Percentiles rank a stretch among this genome's conserved stretches.
These are phyloP conservation scores for Camponotus pennsylvanicus DNA, from an alignment of 1,140 invertebrate genomes.

Conservation along the genomic window DNA sequence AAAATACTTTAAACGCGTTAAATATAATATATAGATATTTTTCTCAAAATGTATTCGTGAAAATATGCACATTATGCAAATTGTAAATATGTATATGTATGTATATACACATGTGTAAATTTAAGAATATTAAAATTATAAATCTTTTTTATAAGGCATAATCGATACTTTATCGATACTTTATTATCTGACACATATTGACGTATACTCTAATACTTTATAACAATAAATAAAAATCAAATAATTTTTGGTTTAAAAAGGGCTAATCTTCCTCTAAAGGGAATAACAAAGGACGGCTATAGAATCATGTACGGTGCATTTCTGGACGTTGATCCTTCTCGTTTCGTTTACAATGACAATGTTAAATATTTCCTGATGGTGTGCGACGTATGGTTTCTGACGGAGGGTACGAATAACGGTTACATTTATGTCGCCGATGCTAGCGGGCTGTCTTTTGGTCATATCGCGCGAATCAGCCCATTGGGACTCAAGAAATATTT, in stretches of 20 bases:
- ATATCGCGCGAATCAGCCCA: slow-evolving; percentile 57
- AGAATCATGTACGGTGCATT: slow-evolving; percentile 49
- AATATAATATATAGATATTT: neutral
- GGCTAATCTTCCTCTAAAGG: neutral
- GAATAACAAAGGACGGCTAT: slow-evolving; percentile 65
- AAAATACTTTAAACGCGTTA: neutral
- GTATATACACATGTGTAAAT: too few relatives aligned
- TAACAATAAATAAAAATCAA: neutral
- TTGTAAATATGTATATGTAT: too few relatives aligned
- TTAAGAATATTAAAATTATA: too few relatives aligned
- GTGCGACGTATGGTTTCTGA: slow-evolving; percentile 46
- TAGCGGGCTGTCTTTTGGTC: slow-evolving; percentile 50
- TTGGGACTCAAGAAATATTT: slow-evolving; percentile 50
- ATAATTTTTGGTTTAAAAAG: slow-evolving; percentile 40
- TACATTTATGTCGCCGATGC: slow-evolving; percentile 57
- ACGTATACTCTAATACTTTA: too few relatives aligned
- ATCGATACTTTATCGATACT: neutral
- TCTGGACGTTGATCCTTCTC: slow-evolving; percentile 46
- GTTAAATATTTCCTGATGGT: slow-evolving; percentile 62
- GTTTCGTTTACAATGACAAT: slow-evolving; percentile 29
- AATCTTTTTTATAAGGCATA: too few relatives aligned
- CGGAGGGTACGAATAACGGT: slow-evolving; percentile 57
- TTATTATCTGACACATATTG: slow-evolving; percentile 1
- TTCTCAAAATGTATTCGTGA: too few relatives aligned
- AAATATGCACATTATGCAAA: too few relatives aligned